Evolutionary conservation across 2,888 invertebrate species (phyloP), one percentile per base, ranked within the genome.

Genomic region (Sialis lutaria): DNA sequence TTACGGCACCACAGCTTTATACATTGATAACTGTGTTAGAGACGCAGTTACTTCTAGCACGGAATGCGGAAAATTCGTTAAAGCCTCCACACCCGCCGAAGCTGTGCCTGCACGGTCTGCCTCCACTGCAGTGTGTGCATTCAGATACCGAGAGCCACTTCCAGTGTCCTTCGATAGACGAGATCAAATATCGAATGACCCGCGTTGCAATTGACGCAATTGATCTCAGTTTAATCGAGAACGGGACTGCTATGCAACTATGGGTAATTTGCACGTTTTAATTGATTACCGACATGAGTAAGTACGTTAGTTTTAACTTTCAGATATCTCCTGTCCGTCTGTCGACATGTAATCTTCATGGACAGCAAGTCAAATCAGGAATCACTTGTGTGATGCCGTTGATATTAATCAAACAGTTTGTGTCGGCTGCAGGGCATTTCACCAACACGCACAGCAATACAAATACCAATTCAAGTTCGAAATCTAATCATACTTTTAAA

Each of bases 271-370:
- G 22, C 22, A 22, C 2, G 22, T 22, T 22, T 22, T 22, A 22
- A 22, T 22, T 4, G 22, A 4, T 22, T 22, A 53, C 5, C 30
- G 12, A 45, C 1, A 41, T 45, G 10, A 42, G 22, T 44, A 39
- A 10, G 33, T 35, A 37, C 45, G 52, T 10, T 4, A 45, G 9
- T 42, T 44, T 43, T 48, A 32, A 48, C 34, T 58, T 61, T 10
- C 53, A 77, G 76, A 72, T 90, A 55, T 88, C 87, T 13, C 93
- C 95, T 2, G 74, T 93, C 34, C 76, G 93, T 44, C 64, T 93
- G 50, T 82, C 92, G 22, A 87, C 83, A 43, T 96, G 96, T 60
- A 96, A 96, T 68, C 72, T 96, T n/a, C 95, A 96, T 59, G 92
- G 93, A 1, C 80, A 85, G 53, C 85, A 88, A 57, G 90, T 90